These are phyloP conservation scores for Manacus vitellinus DNA, from an alignment of 2,113 vertebrate species.

Conservation along the genomic window DNA sequence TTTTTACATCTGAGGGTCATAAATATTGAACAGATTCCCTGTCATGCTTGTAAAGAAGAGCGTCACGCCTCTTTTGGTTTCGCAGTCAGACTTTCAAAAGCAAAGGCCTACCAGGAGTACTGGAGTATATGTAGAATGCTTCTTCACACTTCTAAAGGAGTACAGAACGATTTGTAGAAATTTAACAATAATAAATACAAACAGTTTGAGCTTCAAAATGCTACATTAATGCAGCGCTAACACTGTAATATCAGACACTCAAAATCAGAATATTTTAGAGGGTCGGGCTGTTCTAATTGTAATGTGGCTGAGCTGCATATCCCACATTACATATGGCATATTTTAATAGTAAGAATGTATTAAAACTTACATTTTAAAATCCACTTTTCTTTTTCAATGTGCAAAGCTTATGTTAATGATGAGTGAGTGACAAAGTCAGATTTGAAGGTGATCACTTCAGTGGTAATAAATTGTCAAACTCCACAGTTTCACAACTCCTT, in stretches of 20 bases:
- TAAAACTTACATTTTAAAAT: conserved; percentile 14
- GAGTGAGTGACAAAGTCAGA: background rate
- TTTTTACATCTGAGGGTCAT: conserved; percentile 53
- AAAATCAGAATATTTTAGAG: conserved; percentile 31
- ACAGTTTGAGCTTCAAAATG: conserved; percentile 10
- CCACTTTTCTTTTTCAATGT: background rate
- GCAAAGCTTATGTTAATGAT: background rate
- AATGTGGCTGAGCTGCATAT: background rate
- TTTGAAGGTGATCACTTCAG: background rate
- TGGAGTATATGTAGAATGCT: conserved; percentile 23
- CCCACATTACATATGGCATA: background rate
- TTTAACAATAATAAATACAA: conserved; percentile 44
- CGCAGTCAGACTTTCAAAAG: conserved; percentile 19
- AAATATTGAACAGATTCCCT: conserved; percentile 58
- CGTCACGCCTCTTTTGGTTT: background rate
- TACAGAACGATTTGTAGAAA: background rate
- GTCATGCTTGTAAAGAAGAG: background rate
- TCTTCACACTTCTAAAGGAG: conserved; percentile 4
- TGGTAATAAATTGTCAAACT: background rate
- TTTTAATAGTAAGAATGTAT: background rate
- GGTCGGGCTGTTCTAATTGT: background rate
- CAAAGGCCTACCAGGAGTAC: background rate
- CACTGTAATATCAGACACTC: background rate
- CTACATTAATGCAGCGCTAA: conserved; percentile 18
- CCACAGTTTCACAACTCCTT: background rate